Base-by-base conservation (phyloP, 1,140 invertebrate genomes). In the Panagrolaimus sp. region DNA sequence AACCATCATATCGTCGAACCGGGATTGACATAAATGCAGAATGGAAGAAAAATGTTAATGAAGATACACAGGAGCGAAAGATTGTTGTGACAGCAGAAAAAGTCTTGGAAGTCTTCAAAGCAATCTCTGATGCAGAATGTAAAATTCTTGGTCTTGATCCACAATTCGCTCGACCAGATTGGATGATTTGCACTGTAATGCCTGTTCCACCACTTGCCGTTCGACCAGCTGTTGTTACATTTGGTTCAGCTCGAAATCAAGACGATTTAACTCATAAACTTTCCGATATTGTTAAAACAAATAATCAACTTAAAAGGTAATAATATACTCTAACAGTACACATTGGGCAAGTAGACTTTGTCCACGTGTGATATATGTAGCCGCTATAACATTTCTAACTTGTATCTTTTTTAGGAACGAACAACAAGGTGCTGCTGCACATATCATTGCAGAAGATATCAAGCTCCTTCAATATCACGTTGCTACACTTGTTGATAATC, bases 181-280 rank as follows among this genome's bases (percentile, higher is more conserved):
- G 96, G 95, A 98, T 99, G 95, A 90, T 99, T 57, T 87, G 95
- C 1, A 97, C 95, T 8, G 93, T 96, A 5, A 84, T 99, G 64
- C 96, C 96, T 8, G 96, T 99, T 0, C 95, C 96, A 11, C 96
- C 96, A 4, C 83, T 99, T 7, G 88, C 91, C 45, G 88, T 89
- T 4, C 87, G 96, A 77, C 96, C 96, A 0, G 94, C 96, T 63
- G 96, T 99, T 5, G 93, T 98, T 14, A 98, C 98, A 92, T 95
- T 96, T 85, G 96, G 96, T 16, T 93, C 94, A 1, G 94, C 95
- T 0, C 91, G 93, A 83, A 98, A 98, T 89, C 89, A 89, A 85
- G 96, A 99, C 84, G 96, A 99, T 88, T 88, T 99, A 71, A 99
- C 96, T 0, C 94, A 99, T 83, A 99, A 99, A 86, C 85, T 99